Percentiles rank a stretch among this genome's conserved stretches.
Conservation (phyloP, 2,888 invertebrate genomes). For the Reticulitermes lucifugus region DNA sequence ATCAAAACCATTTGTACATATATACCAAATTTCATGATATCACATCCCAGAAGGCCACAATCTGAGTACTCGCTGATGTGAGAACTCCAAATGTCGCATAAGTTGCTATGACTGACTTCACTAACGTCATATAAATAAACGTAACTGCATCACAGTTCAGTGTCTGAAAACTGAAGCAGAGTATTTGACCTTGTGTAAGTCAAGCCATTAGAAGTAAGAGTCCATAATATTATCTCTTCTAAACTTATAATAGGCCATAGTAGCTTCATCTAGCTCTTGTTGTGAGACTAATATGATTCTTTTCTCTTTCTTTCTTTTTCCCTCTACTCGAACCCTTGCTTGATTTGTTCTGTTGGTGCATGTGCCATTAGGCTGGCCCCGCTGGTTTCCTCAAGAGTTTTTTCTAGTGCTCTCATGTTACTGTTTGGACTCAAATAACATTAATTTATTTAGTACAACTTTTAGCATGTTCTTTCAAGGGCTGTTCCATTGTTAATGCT, state of each 20-base stretch:
- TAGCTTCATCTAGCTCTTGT: neutral
- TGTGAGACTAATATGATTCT: slow-evolving; percentile 40
- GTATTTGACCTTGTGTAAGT: too few species aligned
- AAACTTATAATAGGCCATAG: neutral
- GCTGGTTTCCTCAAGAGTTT: slow-evolving; percentile 96
- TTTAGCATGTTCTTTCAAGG: slow-evolving; percentile 49
- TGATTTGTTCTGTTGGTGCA: slow-evolving; percentile 45
- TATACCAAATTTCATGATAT: too few species aligned
- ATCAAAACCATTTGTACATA: too few species aligned
- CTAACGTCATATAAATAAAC: too few species aligned
- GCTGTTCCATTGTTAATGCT: slow-evolving; percentile 40
- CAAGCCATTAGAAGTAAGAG: too few species aligned
- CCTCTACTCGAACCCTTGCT: slow-evolving; percentile 48
- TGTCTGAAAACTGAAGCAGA: too few species aligned
- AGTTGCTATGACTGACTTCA: too few species aligned
- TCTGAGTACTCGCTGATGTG: too few species aligned
- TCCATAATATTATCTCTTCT: too few species aligned
- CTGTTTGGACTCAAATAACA: slow-evolving; percentile 21
- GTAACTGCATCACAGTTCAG: too few species aligned
- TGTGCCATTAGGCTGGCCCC: slow-evolving; percentile 80
- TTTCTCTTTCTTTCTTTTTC: slow-evolving; percentile 56
- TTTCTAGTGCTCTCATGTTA: slow-evolving; percentile 72
- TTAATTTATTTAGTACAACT: slow-evolving; percentile 58
- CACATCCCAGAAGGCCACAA: too few species aligned
- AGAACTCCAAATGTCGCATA: too few species aligned